Percentiles rank a stretch among this genome's conserved stretches.
Evolutionary conservation across 2,888 invertebrate species (phyloP).

Genomic region (Idaea biselata): DNA sequence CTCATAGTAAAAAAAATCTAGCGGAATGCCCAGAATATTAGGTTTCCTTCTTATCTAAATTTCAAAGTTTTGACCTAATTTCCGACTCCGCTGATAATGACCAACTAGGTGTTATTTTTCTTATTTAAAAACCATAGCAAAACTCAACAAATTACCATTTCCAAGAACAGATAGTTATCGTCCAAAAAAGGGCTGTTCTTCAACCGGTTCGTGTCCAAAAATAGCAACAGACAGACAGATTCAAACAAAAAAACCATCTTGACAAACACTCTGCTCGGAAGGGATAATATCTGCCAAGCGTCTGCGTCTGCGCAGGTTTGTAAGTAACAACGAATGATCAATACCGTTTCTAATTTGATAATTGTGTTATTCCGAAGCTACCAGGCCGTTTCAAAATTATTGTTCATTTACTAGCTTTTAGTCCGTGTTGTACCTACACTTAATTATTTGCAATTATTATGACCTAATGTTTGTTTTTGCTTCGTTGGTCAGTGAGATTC

Average conservation of each 20-base stretch:
- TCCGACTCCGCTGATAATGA: too few relatives aligned
- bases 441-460: too few relatives aligned
- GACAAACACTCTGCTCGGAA: not conserved
- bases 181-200: slow-evolving; percentile 22
- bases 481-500: too few relatives aligned
- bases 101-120: not conserved
- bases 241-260: not conserved
- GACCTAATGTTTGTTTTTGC: too few relatives aligned
- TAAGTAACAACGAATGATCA: slow-evolving; percentile 1
- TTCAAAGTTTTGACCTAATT: too few relatives aligned
- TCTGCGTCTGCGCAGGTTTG: not conserved
- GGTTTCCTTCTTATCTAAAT: too few relatives aligned
- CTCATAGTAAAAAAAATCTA: too few relatives aligned
- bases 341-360: not conserved
- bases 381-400: too few relatives aligned
- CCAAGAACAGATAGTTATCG: slow-evolving; percentile 20
- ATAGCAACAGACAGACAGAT: not conserved
- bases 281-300: not conserved
- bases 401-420: too few relatives aligned
- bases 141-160: slow-evolving; percentile 23
- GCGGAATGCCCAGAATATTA: too few relatives aligned
- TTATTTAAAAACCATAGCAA: not conserved
- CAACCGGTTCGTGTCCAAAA: not conserved
- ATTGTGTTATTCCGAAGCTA: not conserved
- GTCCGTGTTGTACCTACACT: too few relatives aligned